Conservation (phyloP, 2,113 vertebrate genomes). For the Paradoxurus hermaphroditus region DNA sequence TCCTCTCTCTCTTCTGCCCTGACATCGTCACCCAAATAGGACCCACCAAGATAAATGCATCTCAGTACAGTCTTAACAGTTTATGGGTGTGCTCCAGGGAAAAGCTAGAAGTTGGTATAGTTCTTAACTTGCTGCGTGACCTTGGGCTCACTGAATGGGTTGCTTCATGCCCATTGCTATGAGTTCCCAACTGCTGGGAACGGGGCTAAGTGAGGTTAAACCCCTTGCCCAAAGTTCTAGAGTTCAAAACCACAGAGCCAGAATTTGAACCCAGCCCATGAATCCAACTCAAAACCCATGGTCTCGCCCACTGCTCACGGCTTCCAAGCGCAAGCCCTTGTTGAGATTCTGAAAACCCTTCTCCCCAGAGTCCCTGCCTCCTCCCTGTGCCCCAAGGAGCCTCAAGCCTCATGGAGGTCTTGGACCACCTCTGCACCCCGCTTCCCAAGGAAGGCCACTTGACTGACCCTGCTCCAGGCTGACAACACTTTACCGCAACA, state of each 20-base stretch:
- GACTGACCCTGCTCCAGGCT: accelerated
- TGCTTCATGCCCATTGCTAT: too few relatives aligned
- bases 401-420: accelerated
- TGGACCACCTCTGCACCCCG: not conserved
- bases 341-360: not conserved
- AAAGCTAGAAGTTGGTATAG: not conserved
- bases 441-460: not conserved
- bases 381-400: not conserved
- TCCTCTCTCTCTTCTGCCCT: not conserved
- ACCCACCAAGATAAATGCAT: not conserved
- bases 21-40: too few relatives aligned
- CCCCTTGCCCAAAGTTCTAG: too few relatives aligned
- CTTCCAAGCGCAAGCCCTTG: not conserved
- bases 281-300: not conserved
- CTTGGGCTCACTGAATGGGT: not conserved
- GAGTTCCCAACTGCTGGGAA: not conserved
- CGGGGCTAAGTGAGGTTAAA: not conserved
- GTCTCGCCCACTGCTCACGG: not conserved
- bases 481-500: not conserved
- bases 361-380: not conserved
- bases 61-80: not conserved
- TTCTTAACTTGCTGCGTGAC: not conserved
- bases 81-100: not conserved
- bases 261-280: not conserved
- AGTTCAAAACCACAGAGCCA: not conserved